Evolutionary conservation across 2,113 vertebrate genomes (phyloP), one percentile per base, ranked within the genome.

Genomic region (Phyllopteryx taeniolatus): DNA sequence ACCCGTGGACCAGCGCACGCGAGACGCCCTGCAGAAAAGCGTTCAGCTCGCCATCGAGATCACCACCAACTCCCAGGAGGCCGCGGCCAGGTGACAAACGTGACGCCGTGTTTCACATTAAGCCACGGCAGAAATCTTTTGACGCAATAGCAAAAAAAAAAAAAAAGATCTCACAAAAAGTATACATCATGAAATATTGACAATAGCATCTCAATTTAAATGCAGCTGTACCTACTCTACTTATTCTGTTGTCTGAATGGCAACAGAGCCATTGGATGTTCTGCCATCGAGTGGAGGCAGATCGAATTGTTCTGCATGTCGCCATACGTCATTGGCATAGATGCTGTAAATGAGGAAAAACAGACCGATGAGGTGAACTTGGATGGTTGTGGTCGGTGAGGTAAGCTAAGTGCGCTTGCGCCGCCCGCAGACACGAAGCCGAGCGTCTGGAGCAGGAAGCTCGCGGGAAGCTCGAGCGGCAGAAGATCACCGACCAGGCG

Each of bases 51-150:
- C 96, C 86, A 98, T 96, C 0, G 95, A 97, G 87, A 96, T 96
- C 80, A 96, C 96, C 86, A 98, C 96, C 87, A 98, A 96, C 90
- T 96, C 95, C n/a, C 95, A 97, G 88, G 96, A 96, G 84, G 95
- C 96, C 0, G 76, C 96, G 0, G 95, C 96, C 67, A 92, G 94
- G 95, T 96, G 2, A 0, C 75, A 62, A 14, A 33, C 19, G 22
- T 53, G 27, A 27, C 27, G 27, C 27, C 27, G 27, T 27, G 27
- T 27, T 27, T 27, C 27, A 27, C 27, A 27, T 27, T 27, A 27
- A 27, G 27, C 27, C 27, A 27, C 27, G 27, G 27, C 27, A 27
- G 27, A 27, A 27, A 27, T 27, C 27, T 27, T 27, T 27, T 27
- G 27, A 27, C 27, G 27, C 27, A 27, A 27, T 27, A 27, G 27